phyloP scores from a whole-genome alignment of 2,888 invertebrate species.

The Diabrotica balteata region DNA sequence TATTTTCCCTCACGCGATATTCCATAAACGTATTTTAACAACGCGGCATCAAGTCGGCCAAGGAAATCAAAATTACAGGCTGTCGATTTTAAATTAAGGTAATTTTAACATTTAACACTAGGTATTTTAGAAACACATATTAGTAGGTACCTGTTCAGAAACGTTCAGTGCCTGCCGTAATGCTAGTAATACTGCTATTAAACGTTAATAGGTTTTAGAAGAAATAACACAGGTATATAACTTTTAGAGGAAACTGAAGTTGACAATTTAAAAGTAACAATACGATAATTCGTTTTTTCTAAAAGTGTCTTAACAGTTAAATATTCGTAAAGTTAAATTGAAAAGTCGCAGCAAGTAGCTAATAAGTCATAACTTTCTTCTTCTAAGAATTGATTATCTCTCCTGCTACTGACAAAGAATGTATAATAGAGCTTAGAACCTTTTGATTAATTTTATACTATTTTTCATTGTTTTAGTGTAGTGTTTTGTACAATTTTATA shows the following conservation, averaged over 20 bases:
- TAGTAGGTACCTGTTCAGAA: conserved; percentile 47
- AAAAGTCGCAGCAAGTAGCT: too few relatives aligned
- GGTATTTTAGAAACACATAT: conserved; percentile 52
- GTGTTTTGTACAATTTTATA: too few relatives aligned
- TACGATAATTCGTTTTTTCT: too few relatives aligned
- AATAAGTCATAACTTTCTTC: too few relatives aligned
- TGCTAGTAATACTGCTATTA: conserved; percentile 35
- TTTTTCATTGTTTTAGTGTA: too few relatives aligned
- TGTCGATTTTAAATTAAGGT: conserved; percentile 57
- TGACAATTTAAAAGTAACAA: background rate
- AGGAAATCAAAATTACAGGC: conserved; percentile 60
- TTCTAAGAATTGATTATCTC: too few relatives aligned
- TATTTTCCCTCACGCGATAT: conserved; percentile 55
- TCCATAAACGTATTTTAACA: conserved; percentile 44
- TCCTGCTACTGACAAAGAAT: too few relatives aligned
- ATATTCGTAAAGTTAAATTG: too few relatives aligned
- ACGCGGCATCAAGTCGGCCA: conserved; percentile 46
- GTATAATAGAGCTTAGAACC: too few relatives aligned
- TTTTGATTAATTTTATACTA: too few relatives aligned
- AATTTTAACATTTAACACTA: conserved; percentile 59
- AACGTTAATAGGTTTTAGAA: conserved; percentile 27
- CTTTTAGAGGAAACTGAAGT: conserved; percentile 1
- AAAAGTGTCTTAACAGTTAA: too few relatives aligned
- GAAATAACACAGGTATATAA: conserved; percentile 24
- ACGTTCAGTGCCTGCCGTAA: conserved; percentile 44